These are phyloP conservation scores for Chymomyza procnemis DNA, from an alignment of 2,888 invertebrate genomes.

Conservation along the genomic window DNA sequence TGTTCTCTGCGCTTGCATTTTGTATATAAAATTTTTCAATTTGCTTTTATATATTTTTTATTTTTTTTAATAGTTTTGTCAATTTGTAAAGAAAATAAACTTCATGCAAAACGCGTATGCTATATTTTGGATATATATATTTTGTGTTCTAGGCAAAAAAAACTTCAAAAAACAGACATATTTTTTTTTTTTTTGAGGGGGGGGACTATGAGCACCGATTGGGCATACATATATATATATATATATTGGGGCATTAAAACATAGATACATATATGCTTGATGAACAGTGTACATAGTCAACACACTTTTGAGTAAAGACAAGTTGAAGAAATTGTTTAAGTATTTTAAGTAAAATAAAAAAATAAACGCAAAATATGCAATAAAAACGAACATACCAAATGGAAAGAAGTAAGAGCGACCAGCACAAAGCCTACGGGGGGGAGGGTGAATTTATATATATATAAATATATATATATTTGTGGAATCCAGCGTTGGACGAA, in stretches of 20 bases:
- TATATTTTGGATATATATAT: neutral
- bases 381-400: constrained; percentile 52
- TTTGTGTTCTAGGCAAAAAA: neutral
- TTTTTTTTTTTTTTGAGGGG: no score
- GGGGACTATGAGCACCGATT: constrained; percentile 1
- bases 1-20: constrained; percentile 30
- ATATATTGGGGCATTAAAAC: neutral
- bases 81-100: constrained; percentile 27
- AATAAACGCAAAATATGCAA: neutral
- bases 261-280: neutral
- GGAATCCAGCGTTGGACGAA: constrained; percentile 60
- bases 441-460: no score
- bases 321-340: neutral
- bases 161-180: neutral
- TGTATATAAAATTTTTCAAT: constrained; percentile 18
- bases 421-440: neutral
- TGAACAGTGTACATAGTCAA: neutral
- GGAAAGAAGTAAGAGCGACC: neutral
- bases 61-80: neutral
- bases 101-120: constrained; percentile 48
- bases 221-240: constrained; percentile 17
- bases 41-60: no score
- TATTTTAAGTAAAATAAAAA: neutral
- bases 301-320: neutral
- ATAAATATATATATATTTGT: no score